These are phyloP conservation scores for Pomatostomus ruficeps DNA, from an alignment of 2,113 vertebrate species.

Conservation along the genomic window DNA sequence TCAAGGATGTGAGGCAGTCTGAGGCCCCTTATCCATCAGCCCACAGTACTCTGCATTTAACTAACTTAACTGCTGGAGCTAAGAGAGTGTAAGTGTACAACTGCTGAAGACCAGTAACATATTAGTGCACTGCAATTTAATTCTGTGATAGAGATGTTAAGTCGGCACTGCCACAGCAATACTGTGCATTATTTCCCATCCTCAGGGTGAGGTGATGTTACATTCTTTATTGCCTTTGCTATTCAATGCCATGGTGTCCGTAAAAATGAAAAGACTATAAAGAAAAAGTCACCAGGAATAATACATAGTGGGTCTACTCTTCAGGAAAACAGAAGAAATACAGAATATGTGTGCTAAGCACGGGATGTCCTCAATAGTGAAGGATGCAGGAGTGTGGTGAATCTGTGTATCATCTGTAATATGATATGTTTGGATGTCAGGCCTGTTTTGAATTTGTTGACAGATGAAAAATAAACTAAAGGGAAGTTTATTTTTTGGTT, in stretches of 20 bases:
- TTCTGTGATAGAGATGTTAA: neutral
- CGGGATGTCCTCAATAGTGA: neutral
- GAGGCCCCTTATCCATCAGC: neutral
- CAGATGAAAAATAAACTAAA: neutral
- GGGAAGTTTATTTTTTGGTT: neutral
- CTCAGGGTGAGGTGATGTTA: neutral
- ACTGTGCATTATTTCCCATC: accelerated
- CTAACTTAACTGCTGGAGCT: neutral
- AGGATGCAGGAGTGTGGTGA: neutral
- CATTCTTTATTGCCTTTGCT: neutral
- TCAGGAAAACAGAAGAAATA: neutral
- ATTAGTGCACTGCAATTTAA: neutral
- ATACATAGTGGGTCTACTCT: neutral
- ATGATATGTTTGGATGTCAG: neutral
- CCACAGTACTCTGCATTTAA: neutral
- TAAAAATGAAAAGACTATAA: neutral
- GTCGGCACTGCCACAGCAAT: neutral
- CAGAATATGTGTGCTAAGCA: neutral
- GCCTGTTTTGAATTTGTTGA: neutral
- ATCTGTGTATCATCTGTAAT: neutral
- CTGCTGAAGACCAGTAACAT: neutral
- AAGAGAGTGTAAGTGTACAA: neutral
- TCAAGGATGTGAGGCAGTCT: neutral
- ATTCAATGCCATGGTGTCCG: neutral
- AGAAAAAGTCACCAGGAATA: neutral